Percentiles rank a stretch among this genome's conserved stretches.
phyloP scores from a whole-genome alignment of 2,888 invertebrate genomes.

The Ennomos quercinarius region DNA sequence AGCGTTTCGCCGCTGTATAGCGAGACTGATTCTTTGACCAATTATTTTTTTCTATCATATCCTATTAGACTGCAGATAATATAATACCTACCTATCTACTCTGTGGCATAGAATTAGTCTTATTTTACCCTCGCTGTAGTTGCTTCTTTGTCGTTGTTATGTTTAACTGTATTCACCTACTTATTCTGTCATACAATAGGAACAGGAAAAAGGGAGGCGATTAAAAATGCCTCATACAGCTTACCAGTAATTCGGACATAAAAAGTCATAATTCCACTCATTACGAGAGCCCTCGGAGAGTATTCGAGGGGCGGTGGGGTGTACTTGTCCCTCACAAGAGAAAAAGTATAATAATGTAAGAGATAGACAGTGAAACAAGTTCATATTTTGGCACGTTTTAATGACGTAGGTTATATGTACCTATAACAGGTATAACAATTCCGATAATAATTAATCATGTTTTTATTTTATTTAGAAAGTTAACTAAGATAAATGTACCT shows the following conservation, averaged over 20 bases:
- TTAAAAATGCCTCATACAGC: conserved; percentile 40
- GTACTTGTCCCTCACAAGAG: conserved; percentile 23
- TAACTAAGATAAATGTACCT: too few species aligned
- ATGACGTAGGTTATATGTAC: not conserved
- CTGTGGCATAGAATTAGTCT: too few species aligned
- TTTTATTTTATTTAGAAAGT: too few species aligned
- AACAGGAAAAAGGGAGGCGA: conserved; percentile 30
- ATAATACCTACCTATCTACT: too few species aligned
- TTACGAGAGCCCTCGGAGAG: conserved; percentile 55
- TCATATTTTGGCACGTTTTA: not conserved
- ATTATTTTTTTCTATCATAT: too few species aligned
- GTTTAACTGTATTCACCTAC: not conserved
- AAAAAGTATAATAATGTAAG: not conserved
- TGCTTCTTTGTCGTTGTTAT: too few species aligned
- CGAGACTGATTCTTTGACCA: too few species aligned
- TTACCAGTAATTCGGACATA: conserved; percentile 61
- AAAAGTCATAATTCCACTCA: conserved; percentile 76
- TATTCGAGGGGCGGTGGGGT: conserved; percentile 44
- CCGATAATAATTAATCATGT: too few species aligned
- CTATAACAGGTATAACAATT: too few species aligned
- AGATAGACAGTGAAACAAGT: conserved; percentile 6
- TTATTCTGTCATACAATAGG: conserved; percentile 7
- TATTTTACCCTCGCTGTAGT: too few species aligned
- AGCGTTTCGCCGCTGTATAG: too few species aligned
- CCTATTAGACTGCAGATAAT: too few species aligned